Evolutionary conservation across 2,888 invertebrate genomes (phyloP), one percentile per base, ranked within the genome.

Genomic region (Agapostemon virescens): DNA sequence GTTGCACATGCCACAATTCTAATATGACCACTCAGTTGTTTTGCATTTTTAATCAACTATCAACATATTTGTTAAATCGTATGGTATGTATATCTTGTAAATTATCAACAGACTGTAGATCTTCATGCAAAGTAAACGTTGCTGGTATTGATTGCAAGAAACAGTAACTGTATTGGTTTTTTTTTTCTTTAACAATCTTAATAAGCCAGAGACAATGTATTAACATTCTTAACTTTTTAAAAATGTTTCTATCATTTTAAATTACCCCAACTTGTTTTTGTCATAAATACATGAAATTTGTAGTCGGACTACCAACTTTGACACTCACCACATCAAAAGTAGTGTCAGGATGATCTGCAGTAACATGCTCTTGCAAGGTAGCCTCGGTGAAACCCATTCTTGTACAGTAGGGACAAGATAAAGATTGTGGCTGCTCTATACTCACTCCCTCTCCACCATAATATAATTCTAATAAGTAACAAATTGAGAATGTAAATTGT

Each of bases 361-460:
- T 95, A 76, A 98, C 97, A 93, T 98, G 98, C 92, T 98, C 97
- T 94, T 98, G 97, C 83, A 99, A 95, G 69, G 97, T 96, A 64
- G 96, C 95, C 93, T 99, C 98, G 81, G 98, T 98, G 93, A 97
- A 98, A 73, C 99, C 99, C 97, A 98, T 97, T 91, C 96, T 96
- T 90, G 98, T 97, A 94, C 99, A 99, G 93, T 98, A 98, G 64
- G 99, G 99, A 94, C 99, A 99, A 86, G 99, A 98, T 93, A 98
- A 98, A 85, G 98, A 97, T 93, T 98, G 98, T 86, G 98, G 98
- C 93, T 98, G 97, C 92, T 98, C 98, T 88, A 97, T 95, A 89
- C 96, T 96, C 91, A 98, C 94, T 90, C 97, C 96, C 94, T 99
- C 99, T 83, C 98, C 98, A 83, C 98, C 98, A 95, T 98, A 99